Percentiles rank a stretch among this genome's conserved stretches.
Evolutionary conservation across 2,888 invertebrate genomes (phyloP).

Genomic region (Chesias legatella): DNA sequence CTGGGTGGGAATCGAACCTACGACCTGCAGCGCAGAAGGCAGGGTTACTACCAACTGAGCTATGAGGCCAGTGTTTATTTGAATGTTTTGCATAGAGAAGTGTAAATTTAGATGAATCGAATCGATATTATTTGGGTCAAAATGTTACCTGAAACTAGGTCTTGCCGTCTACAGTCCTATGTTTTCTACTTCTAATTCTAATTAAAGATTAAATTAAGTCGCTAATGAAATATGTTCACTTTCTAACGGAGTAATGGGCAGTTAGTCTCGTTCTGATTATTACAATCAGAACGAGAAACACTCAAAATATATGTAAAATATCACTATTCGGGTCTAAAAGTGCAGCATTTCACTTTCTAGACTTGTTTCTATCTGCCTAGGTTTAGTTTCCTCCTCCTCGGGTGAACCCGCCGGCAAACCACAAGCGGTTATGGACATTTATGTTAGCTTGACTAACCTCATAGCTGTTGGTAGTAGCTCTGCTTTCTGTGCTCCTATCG

Average conservation of each 20-base stretch:
- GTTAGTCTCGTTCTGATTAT: conserved; percentile 62
- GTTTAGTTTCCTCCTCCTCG: background rate
- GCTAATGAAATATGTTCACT: conserved; percentile 48
- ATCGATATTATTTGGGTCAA: no score
- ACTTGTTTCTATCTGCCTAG: conserved; percentile 8
- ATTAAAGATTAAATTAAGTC: conserved; percentile 27
- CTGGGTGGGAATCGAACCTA: no score
- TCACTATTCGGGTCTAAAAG: conserved; percentile 6
- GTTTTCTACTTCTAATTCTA: conserved; percentile 28
- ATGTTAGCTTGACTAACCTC: no score
- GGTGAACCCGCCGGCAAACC: background rate
- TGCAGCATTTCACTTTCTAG: conserved; percentile 16
- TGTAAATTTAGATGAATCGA: no score
- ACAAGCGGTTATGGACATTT: no score
- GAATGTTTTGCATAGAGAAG: no score
- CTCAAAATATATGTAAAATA: conserved; percentile 41
- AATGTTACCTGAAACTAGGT: no score
- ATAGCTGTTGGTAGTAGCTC: no score
- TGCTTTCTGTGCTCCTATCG: no score
- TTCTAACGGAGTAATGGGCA: conserved; percentile 49
- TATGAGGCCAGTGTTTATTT: no score
- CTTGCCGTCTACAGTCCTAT: conserved; percentile 2
- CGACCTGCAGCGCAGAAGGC: no score
- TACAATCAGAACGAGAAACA: conserved; percentile 29
- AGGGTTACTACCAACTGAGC: no score